These are phyloP conservation scores for Cyanocitta stelleri DNA, from an alignment of 2,113 vertebrate species.

Conservation along the genomic window DNA sequence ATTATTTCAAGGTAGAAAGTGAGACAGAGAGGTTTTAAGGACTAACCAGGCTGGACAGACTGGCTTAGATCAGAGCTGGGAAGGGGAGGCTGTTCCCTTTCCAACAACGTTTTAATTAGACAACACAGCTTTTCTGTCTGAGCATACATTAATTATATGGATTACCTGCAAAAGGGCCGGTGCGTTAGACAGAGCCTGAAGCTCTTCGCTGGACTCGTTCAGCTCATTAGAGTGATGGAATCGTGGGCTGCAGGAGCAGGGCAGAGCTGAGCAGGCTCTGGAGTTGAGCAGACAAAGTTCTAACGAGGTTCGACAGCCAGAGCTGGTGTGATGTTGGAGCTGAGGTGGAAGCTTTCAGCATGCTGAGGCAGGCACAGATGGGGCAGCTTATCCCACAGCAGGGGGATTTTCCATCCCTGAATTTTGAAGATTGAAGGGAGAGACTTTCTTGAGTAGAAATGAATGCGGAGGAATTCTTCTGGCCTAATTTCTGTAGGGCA, in stretches of 20 bases:
- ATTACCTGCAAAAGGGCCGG: background rate
- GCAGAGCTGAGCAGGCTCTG: background rate
- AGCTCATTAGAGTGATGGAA: background rate
- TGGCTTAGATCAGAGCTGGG: constrained; percentile 56
- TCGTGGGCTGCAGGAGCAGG: background rate
- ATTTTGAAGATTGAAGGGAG: background rate
- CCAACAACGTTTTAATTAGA: background rate
- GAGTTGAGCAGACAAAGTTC: background rate
- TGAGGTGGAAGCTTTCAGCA: background rate
- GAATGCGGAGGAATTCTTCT: background rate
- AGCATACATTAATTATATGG: background rate
- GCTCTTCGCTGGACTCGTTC: background rate
- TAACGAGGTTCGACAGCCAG: rapidly evolving
- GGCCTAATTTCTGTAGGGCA: background rate
- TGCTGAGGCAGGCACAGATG: rapidly evolving
- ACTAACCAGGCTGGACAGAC: constrained; percentile 1
- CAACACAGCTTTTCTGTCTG: background rate
- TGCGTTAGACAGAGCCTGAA: background rate
- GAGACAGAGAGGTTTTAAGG: background rate
- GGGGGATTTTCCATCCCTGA: background rate
- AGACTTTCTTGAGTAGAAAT: background rate
- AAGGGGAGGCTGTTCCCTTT: background rate
- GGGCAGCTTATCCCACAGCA: background rate
- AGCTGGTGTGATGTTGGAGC: background rate
- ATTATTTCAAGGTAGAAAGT: background rate